These are phyloP conservation scores for Drosophila saltans DNA, from an alignment of 1,140 invertebrate genomes.

Conservation along the genomic window DNA sequence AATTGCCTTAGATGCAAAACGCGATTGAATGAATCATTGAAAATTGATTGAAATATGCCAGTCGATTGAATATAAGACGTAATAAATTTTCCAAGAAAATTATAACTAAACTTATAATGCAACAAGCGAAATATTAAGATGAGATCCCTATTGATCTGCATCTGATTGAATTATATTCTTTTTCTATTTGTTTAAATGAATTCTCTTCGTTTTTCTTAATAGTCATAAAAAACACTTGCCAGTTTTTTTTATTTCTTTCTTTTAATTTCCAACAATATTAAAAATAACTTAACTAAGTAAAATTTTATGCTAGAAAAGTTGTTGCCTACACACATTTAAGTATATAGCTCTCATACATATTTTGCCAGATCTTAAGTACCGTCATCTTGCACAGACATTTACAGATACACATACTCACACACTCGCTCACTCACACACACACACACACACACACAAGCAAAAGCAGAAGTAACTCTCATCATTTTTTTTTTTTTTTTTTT, in stretches of 20 bases:
- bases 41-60: slow-evolving; percentile 1
- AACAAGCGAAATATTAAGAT: no score
- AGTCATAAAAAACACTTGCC: no score
- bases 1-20: slow-evolving; percentile 2
- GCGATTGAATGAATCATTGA: neutral
- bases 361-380: slow-evolving; percentile 3
- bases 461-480: slow-evolving; percentile 10
- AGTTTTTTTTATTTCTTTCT: no score
- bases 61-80: neutral
- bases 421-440: neutral
- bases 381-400: neutral
- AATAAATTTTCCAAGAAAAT: neutral
- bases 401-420: neutral
- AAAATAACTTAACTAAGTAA: neutral
- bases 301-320: neutral
- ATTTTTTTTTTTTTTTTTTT: slow-evolving; percentile 1
- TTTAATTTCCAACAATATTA: neutral
- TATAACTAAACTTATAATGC: no score
- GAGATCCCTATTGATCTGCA: no score
- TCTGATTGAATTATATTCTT: no score
- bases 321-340: neutral
- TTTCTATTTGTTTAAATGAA: no score
- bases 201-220: no score
- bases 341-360: neutral
- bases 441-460: neutral